A percentile compares a stretch with the other conserved stretches of the same genome.
phyloP scores from a whole-genome alignment of 30 jellyfish, hydroid and myxozoan genomes.

The Hydractinia echinata region DNA sequence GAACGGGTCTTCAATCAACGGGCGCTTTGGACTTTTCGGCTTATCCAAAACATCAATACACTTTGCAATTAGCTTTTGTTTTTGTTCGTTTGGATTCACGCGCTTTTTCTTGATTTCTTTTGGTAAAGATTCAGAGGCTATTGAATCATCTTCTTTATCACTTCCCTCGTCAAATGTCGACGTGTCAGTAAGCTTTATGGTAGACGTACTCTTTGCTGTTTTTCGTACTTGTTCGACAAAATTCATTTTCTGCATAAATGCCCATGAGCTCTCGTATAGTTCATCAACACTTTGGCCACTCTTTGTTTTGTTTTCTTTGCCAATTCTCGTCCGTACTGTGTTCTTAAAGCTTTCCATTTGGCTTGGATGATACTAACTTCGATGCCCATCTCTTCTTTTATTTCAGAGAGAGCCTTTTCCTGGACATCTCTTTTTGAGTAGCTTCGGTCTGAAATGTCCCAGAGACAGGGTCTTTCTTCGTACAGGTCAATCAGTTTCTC shows the following conservation, averaged over 20 bases:
- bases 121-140: too few species aligned
- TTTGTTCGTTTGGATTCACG: too few species aligned
- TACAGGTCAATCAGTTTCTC: too few species aligned
- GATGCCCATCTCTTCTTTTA: background rate
- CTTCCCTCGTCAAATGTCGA: background rate
- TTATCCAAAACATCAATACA: too few species aligned
- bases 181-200: background rate
- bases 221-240: background rate
- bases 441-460: too few species aligned
- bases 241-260: background rate
- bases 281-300: slow-evolving; percentile 5
- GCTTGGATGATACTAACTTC: slow-evolving; percentile 6
- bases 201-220: background rate
- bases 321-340: background rate
- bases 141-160: too few species aligned
- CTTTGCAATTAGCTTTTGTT: too few species aligned
- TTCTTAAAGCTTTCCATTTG: background rate
- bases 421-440: too few species aligned
- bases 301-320: slow-evolving; percentile 6
- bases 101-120: too few species aligned
- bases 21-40: too few species aligned
- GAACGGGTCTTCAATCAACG: too few species aligned
- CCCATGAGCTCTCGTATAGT: background rate
- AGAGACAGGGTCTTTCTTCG: too few species aligned
- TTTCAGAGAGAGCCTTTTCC: background rate